Evolutionary conservation across 1,140 invertebrate genomes (phyloP), one percentile per base, ranked within the genome.

Genomic region (Cylas formicarius): DNA sequence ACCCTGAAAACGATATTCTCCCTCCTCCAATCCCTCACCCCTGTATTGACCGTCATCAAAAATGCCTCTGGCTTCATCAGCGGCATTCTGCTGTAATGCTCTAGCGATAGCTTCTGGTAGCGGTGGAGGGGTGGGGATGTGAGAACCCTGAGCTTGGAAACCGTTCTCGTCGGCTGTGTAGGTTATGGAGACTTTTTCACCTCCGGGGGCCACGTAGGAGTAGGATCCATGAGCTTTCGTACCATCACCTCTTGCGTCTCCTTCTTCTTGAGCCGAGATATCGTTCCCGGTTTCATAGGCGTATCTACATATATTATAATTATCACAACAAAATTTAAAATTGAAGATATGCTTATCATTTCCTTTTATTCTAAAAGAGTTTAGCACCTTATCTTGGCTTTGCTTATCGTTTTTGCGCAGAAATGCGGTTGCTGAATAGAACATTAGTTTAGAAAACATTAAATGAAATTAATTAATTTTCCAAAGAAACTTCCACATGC

Each of bases 201-300:
- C 73, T 29, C 76, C 72, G 0, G 72, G 68, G 14, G 71, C 71
- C 6, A 68, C 71, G 53, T 76, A 78, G 16, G 68, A 69, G 51
- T 69, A 76, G 3, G 67, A 68, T 20, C 74, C 75, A 48, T 73
- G 68, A 16, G 60, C 51, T 38, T 55, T 46, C 10, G 56, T 52
- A 22, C 60, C 56, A 9, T 62, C 57, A 10, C 45, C 45, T 19
- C 66, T 61, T 0, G 58, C 36, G 21, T 67, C 66, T 5, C 75
- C 76, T 28, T 62, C 58, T 51, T 77, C 75, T 48, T 77, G 61
- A 9, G 66, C 70, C 2, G 60, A 43, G 38, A 77, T 78, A 5
- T 75, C 75, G 47, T 80, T 76, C 6, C 62, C 73, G 9, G 73
- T 76, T 56, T 78, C 74, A 55, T 70, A 79, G 17, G 68, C 67